Conservation (phyloP, 2,797 vertebrate species). For the Cuniculus paca region DNA sequence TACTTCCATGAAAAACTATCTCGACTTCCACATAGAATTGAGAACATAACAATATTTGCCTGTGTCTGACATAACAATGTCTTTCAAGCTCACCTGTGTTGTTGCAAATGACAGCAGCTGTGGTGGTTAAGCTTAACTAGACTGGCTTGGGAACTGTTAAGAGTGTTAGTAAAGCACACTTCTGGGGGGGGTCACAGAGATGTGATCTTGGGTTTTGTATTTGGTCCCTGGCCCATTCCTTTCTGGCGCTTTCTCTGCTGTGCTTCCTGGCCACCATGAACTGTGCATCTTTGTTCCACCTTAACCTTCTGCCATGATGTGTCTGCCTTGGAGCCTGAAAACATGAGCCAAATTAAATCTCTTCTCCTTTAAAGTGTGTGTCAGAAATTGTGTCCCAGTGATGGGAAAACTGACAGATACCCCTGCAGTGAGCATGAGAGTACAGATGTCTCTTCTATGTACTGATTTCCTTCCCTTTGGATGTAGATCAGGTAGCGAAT, state of each 20-base stretch:
- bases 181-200: not conserved
- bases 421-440: not conserved
- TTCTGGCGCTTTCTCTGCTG: not conserved
- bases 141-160: not conserved
- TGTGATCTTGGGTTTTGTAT: not conserved
- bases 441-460: not conserved
- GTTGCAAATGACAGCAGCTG: not conserved
- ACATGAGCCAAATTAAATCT: not conserved
- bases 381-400: not conserved
- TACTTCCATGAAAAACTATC: not conserved
- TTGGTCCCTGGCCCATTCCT: not conserved
- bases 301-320: not conserved
- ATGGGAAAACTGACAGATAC: not conserved
- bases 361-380: not conserved
- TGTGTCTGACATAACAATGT: not conserved
- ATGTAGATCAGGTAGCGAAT: not conserved
- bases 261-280: not conserved
- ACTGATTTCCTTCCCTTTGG: not conserved
- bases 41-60: not conserved
- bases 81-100: not conserved
- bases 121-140: not conserved
- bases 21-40: not conserved
- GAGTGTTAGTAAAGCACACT: not conserved
- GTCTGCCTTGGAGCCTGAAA: not conserved
- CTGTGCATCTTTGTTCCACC: not conserved